Evolutionary conservation across 2,113 vertebrate species (phyloP).

Genomic region (Gymnogyps californianus): DNA sequence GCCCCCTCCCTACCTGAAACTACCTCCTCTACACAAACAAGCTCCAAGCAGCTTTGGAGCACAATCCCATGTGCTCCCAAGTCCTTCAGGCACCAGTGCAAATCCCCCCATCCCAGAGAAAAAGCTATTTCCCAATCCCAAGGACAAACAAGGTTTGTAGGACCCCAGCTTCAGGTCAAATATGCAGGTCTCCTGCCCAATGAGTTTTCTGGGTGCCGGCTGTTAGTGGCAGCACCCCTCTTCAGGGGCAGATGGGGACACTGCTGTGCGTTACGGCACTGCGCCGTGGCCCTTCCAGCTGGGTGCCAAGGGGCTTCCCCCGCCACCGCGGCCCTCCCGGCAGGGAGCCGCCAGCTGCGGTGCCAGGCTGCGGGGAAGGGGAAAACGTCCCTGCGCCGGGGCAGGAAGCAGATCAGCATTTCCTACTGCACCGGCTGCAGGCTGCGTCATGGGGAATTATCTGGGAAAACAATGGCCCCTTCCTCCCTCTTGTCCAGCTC

Average conservation of each 20-base stretch:
- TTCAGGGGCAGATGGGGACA: neutral
- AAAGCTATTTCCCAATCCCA: neutral
- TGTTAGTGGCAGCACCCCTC: neutral
- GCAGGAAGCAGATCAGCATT: slow-evolving; percentile 37
- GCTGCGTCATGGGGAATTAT: neutral
- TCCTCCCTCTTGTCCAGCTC: neutral
- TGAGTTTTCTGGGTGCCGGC: neutral
- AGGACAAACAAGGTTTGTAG: neutral
- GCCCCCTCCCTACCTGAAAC: neutral
- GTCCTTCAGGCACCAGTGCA: neutral
- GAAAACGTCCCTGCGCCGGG: neutral
- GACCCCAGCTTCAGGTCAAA: neutral
- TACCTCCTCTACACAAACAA: neutral
- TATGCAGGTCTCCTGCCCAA: neutral
- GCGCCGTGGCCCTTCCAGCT: neutral
- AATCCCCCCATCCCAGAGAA: neutral
- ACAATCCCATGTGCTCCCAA: rapidly evolving
- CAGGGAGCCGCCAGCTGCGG: neutral
- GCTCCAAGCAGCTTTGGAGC: neutral
- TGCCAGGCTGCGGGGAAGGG: neutral
- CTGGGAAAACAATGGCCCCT: slow-evolving; percentile 38
- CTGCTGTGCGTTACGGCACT: rapidly evolving
- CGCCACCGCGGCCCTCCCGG: rapidly evolving
- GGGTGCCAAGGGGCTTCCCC: neutral
- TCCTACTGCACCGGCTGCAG: neutral